Evolutionary conservation across 2,888 invertebrate species (phyloP).

Genomic region (Siphonodentalium dalli): DNA sequence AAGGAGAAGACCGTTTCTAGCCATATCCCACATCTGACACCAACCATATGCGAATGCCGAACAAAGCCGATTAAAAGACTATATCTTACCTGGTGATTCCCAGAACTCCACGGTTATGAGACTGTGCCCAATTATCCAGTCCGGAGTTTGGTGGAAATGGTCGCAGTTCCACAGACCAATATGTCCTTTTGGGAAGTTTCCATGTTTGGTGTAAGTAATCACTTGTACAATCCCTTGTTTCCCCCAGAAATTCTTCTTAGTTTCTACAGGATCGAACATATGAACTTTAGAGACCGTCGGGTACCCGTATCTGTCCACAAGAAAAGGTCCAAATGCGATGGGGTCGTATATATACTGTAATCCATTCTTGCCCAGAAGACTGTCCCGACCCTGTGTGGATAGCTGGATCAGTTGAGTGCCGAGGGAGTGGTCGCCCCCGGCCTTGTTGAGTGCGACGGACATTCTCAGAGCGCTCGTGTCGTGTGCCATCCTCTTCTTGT

Average conservation of each 20-base stretch:
- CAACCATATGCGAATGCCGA: no score
- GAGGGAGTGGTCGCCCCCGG: constrained; percentile 53
- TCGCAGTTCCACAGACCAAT: constrained; percentile 62
- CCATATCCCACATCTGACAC: no score
- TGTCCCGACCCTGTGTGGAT: constrained; percentile 55
- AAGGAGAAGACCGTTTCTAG: no score
- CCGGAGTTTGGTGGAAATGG: constrained; percentile 53
- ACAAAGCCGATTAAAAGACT: no score
- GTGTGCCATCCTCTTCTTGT: constrained; percentile 37
- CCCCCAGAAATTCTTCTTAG: constrained; percentile 51
- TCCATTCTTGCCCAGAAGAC: constrained; percentile 46
- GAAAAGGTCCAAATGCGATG: constrained; percentile 58
- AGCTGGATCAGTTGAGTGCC: constrained; percentile 48
- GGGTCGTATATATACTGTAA: constrained; percentile 59
- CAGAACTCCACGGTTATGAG: constrained; percentile 62
- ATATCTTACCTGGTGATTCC: constrained; percentile 60
- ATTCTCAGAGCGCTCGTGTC: constrained; percentile 59
- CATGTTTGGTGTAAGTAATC: constrained; percentile 54
- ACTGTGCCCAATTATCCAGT: constrained; percentile 54
- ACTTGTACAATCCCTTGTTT: constrained; percentile 59
- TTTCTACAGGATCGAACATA: constrained; percentile 43
- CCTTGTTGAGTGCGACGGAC: constrained; percentile 54
- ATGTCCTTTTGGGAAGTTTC: constrained; percentile 56
- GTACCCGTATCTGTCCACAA: constrained; percentile 60
- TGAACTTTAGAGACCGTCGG: constrained; percentile 54